phyloP scores from a whole-genome alignment of 2,113 vertebrate genomes.

The Bubo blakistoni region DNA sequence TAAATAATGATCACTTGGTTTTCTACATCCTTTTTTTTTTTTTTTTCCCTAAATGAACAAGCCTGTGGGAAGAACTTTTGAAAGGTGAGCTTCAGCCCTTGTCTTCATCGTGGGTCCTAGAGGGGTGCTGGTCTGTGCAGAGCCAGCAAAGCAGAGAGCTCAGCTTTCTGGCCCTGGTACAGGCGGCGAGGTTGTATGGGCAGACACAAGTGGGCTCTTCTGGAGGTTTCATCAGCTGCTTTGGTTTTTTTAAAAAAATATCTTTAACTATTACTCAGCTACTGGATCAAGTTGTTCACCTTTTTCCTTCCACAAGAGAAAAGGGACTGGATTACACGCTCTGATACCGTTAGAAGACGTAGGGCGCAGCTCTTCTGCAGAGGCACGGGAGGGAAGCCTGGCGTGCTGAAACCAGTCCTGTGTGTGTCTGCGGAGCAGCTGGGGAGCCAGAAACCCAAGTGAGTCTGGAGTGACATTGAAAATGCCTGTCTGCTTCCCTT shows the following conservation, averaged over 20 bases:
- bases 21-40: neutral
- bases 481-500: neutral
- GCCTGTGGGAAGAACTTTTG: neutral
- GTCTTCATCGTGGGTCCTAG: neutral
- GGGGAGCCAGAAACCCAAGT: neutral
- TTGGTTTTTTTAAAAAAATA: no score
- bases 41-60: neutral
- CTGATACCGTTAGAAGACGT: neutral
- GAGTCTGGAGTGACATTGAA: neutral
- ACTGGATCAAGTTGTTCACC: neutral
- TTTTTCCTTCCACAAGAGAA: neutral
- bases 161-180: neutral
- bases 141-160: neutral
- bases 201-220: neutral
- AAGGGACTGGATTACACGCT: neutral
- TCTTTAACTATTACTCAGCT: neutral
- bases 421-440: neutral
- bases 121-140: neutral
- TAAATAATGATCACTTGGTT: neutral
- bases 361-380: neutral
- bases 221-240: neutral
- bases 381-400: neutral
- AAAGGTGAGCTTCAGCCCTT: neutral
- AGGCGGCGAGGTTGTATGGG: neutral
- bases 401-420: fast-evolving